Conservation (phyloP, 64 coral and sea anemone genomes). For the Actinia equina region DNA sequence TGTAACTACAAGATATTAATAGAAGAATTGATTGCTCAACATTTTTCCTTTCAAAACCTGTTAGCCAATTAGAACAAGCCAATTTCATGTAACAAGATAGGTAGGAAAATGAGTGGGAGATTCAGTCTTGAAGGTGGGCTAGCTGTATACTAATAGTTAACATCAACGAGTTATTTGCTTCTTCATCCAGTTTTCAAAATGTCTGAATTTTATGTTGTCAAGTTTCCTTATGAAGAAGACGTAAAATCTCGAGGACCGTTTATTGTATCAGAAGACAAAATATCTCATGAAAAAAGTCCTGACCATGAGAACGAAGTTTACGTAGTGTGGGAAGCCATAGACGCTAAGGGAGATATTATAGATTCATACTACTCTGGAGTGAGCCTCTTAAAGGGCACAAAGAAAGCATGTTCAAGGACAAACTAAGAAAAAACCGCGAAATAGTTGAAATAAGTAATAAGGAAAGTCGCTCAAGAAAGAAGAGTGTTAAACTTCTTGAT, state of each 20-base stretch:
- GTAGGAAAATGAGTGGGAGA: conserved; percentile 20
- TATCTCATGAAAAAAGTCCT: not conserved
- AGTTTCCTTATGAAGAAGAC: conserved; percentile 50
- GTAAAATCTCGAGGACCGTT: conserved; percentile 33
- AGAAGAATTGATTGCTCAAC: not conserved
- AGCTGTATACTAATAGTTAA: no score
- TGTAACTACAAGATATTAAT: not conserved
- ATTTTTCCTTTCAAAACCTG: conserved; percentile 6
- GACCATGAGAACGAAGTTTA: not conserved
- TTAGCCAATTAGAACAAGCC: not conserved
- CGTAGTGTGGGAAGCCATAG: conserved; percentile 33
- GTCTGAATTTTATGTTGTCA: conserved; percentile 33
- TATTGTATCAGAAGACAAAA: conserved; percentile 29
- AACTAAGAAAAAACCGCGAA: conserved; percentile 25
- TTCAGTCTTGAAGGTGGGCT: not conserved
- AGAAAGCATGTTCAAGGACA: conserved; percentile 41
- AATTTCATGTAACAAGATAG: conserved; percentile 11
- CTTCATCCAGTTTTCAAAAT: conserved; percentile 13
- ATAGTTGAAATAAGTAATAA: conserved; percentile 40
- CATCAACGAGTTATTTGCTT: not conserved
- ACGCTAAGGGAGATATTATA: conserved; percentile 21
- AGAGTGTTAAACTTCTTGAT: conserved; percentile 14
- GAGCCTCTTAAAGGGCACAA: conserved; percentile 29
- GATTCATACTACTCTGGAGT: conserved; percentile 25
- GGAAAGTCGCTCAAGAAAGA: conserved; percentile 28